phyloP scores from a whole-genome alignment of 2,888 invertebrate genomes.

The Hemithea aestivaria region DNA sequence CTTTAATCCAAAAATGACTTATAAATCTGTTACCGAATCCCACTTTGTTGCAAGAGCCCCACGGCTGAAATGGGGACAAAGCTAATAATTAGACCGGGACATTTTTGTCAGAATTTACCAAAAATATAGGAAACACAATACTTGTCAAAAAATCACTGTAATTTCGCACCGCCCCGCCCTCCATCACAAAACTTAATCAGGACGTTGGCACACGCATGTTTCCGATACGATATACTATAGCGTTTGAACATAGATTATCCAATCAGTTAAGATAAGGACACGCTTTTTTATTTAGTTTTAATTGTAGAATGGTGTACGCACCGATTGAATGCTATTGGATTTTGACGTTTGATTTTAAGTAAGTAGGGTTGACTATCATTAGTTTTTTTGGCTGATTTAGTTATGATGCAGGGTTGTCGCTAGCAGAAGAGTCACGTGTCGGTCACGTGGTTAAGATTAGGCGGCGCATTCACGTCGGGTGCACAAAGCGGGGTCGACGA shows the following conservation, averaged over 20 bases:
- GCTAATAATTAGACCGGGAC: slow-evolving; percentile 67
- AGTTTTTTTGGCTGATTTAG: slow-evolving; percentile 34
- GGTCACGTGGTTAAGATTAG: slow-evolving; percentile 73
- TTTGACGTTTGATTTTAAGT: slow-evolving; percentile 37
- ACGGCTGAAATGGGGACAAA: slow-evolving; percentile 48
- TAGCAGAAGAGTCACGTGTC: slow-evolving; percentile 68
- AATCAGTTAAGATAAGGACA: slow-evolving; percentile 79
- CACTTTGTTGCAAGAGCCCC: slow-evolving; percentile 42
- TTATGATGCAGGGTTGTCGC: slow-evolving; percentile 57
- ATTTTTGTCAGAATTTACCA: slow-evolving; percentile 66
- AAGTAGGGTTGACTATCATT: slow-evolving; percentile 39
- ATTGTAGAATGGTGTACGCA: slow-evolving; percentile 39
- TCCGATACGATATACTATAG: slow-evolving; percentile 75
- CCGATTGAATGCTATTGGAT: slow-evolving; percentile 42
- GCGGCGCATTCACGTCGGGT: slow-evolving; percentile 65
- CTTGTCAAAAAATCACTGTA: slow-evolving; percentile 73
- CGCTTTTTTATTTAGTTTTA: slow-evolving; percentile 59
- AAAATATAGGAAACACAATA: slow-evolving; percentile 69
- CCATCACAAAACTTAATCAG: slow-evolving; percentile 71
- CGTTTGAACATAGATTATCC: slow-evolving; percentile 78
- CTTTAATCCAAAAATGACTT: slow-evolving; percentile 48
- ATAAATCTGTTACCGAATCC: slow-evolving; percentile 51
- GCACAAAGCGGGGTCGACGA: slow-evolving; percentile 65
- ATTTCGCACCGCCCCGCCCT: slow-evolving; percentile 66
- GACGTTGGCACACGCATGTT: slow-evolving; percentile 67